Conservation (phyloP, 1,140 invertebrate species). For the Brevipalpus yothersi region DNA sequence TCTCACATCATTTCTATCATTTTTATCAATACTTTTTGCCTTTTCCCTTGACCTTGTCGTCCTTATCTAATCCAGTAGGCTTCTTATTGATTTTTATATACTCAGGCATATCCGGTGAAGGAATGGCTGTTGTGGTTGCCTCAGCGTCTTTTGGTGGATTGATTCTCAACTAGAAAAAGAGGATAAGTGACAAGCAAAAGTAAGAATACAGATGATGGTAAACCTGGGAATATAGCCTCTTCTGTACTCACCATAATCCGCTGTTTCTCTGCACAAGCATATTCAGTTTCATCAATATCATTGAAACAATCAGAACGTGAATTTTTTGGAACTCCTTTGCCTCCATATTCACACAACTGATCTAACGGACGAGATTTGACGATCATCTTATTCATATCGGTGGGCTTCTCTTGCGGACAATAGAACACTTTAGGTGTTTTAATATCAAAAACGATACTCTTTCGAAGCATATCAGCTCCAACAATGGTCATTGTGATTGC, state of each 20-base stretch:
- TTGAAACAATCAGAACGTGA: constrained; percentile 57
- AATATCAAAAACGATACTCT: constrained; percentile 54
- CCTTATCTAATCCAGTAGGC: neutral
- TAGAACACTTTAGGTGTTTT: constrained; percentile 59
- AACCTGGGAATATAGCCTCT: neutral
- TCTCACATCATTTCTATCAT: neutral
- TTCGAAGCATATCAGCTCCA: constrained; percentile 43
- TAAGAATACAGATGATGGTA: neutral
- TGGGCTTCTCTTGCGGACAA: constrained; percentile 46
- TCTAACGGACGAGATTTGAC: constrained; percentile 36
- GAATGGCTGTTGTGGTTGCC: constrained; percentile 7
- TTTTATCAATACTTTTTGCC: neutral
- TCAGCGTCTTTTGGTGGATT: constrained; percentile 8
- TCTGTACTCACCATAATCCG: constrained; percentile 38
- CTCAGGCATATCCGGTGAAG: constrained; percentile 10
- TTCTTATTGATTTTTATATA: constrained; percentile 6
- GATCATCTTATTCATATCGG: constrained; percentile 23
- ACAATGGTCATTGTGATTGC: neutral
- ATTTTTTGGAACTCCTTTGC: constrained; percentile 33
- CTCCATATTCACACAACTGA: constrained; percentile 48
- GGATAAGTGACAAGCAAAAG: neutral
- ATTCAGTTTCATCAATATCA: constrained; percentile 50
- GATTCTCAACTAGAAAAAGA: constrained; percentile 6
- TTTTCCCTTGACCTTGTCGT: neutral
- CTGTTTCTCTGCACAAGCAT: constrained; percentile 55